phyloP scores from a whole-genome alignment of 37 sponge, comb jelly and placozoan genomes.

The Aplysina aerophoba region DNA sequence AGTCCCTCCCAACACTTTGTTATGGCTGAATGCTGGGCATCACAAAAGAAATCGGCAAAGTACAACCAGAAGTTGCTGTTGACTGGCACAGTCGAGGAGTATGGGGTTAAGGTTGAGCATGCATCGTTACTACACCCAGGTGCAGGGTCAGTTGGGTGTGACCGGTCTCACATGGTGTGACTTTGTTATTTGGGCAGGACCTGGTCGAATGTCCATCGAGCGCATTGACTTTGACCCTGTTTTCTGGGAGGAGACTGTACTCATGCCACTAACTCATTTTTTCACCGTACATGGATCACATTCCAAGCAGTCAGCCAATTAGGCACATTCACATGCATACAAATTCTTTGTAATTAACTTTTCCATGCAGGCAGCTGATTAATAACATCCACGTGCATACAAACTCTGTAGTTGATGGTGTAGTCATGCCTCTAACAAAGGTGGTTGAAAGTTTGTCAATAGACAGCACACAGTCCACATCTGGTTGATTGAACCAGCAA shows the following conservation, averaged over 20 bases:
- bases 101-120: background rate
- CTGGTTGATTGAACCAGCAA: background rate
- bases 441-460: constrained; percentile 3
- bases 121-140: constrained; percentile 12
- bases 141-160: constrained; percentile 4
- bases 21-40: constrained; percentile 1
- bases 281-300: background rate
- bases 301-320: background rate
- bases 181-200: constrained; percentile 8
- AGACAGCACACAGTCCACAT: constrained; percentile 3
- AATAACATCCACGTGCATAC: background rate
- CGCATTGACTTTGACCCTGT: constrained; percentile 3
- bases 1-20: background rate
- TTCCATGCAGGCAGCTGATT: no score
- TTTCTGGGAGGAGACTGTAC: background rate
- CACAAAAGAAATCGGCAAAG: background rate
- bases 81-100: constrained; percentile 4
- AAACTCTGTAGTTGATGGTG: background rate
- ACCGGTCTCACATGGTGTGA: background rate
- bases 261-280: background rate
- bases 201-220: background rate
- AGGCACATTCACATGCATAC: no score
- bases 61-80: constrained; percentile 7
- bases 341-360: no score
- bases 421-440: constrained; percentile 7